Base-by-base conservation (phyloP, 2,113 vertebrate genomes). In the Otis tarda region DNA sequence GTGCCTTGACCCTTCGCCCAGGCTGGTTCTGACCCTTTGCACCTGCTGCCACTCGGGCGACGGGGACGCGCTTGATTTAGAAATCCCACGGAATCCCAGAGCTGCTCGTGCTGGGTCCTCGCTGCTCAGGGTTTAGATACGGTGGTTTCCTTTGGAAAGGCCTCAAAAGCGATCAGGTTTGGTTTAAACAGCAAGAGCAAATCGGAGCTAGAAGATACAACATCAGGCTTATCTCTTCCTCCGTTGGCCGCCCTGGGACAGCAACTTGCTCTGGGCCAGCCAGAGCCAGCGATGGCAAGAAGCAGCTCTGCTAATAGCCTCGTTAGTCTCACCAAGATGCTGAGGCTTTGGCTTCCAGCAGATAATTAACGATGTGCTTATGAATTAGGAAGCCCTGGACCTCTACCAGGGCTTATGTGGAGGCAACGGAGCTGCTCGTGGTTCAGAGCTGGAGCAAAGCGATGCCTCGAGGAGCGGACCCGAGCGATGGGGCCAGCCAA, bases 311-410 rank as follows among this genome's bases (percentile, higher is more conserved):
- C 28, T 82, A 82, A 85, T 49, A 37, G 57, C 78, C 90, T 95
- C 25, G 21, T 90, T 91, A 95, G 85, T 70, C 91, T 73, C 94
- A 89, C 83, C 73, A 20, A 84, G 94, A 79, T 53, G 37, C 84
- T 9, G 84, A 78, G 41, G 49, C 84, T 94, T 47, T 70, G 92
- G 71, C 95, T 96, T 92, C 90, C 92, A 94, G 87, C 71, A 56
- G 81, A 55, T 88, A 80, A 96, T 93, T 96, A 96, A 93, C 6
- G 2, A 82, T 7, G n/a, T 52, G 76, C 87, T 95, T 41, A 7
- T 47, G 64, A 92, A 95, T 90, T 74, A 81, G 91, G 95, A 92
- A 89, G 71, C 64, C 39, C 89, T 94, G 95, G 91, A 95, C 67
- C 63, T 95, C 55, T 31, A 61, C 90, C 95, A 93, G 91, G 33